Base-by-base conservation (phyloP, 2,113 vertebrate genomes). In the Ceuthmochares aereus region DNA sequence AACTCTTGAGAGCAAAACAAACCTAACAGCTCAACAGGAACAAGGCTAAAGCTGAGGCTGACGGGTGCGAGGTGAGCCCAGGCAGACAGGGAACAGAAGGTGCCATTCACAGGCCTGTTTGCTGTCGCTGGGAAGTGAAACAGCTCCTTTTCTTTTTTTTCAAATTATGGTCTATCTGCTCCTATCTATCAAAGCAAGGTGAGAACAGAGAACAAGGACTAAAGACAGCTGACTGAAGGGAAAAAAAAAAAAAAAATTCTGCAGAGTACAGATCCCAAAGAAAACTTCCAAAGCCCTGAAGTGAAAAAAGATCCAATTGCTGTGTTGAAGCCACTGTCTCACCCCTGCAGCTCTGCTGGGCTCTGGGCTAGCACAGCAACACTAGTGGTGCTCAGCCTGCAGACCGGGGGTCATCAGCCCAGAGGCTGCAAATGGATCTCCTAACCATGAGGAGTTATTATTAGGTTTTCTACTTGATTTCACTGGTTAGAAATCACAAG, bases 81-180 rank as follows among this genome's bases (percentile, higher is more conserved):
- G 86, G 92, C 93, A 96, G 96, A 95, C 52, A 0, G 49, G 73
- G 90, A 96, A 95, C 93, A 97, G 95, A 96, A 90, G 90, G 95
- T 0, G 5, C 73, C 76, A 56, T 84, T 96, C 86, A 78, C 96
- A 93, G 93, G 51, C 88, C 79, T 81, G 59, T 34, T 93, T 9
- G 1, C 85, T 68, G 60, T 86, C 80, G 77, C 73, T 47, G 25
- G 25, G 20, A 95, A 89, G 79, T 64, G 73, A 89, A 92, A 93
- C 17, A 87, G 64, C 60, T 88, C 5, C 29, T 66, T 60, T 54
- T 36, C 7, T 10, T 45, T 78, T 89, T 73, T 45, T 60, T 58
- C 20, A 2, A 74, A 87, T 77, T 59, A 77, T 60, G 58, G 52
- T 81, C 77, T 96, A 80, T 60, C 87, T 84, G 32, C 23, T 64